Conservation (phyloP, 1,140 invertebrate species). For the Saccostrea glomerata region DNA sequence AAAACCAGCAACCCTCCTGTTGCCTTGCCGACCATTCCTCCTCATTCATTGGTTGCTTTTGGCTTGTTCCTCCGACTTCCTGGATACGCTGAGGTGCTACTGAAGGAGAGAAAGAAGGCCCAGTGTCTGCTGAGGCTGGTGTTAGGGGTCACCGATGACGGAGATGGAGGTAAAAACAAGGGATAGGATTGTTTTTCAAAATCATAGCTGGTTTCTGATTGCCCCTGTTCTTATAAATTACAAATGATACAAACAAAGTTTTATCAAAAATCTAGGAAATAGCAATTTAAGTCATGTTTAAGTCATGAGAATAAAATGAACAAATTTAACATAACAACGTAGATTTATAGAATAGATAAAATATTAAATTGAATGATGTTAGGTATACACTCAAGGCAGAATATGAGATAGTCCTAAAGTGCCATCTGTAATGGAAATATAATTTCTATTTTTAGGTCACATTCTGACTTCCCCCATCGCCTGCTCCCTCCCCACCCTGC, state of each 20-base stretch:
- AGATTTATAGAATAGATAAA: too few relatives aligned
- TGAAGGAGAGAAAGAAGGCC: constrained; percentile 90
- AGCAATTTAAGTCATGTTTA: too few relatives aligned
- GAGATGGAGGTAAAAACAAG: constrained; percentile 86
- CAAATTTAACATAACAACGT: too few relatives aligned
- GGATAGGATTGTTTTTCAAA: too few relatives aligned
- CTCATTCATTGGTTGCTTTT: constrained; percentile 93
- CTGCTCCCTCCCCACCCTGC: constrained; percentile 88
- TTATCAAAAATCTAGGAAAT: too few relatives aligned
- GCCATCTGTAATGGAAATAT: neutral
- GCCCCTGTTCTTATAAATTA: too few relatives aligned
- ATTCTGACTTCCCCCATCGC: constrained; percentile 88
- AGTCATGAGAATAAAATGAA: too few relatives aligned
- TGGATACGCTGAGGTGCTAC: constrained; percentile 91
- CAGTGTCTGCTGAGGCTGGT: constrained; percentile 91
- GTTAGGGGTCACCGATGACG: constrained; percentile 93
- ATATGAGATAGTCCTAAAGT: too few relatives aligned
- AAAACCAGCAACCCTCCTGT: constrained; percentile 61
- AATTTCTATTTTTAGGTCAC: constrained; percentile 81
- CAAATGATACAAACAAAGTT: too few relatives aligned
- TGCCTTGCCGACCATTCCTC: constrained; percentile 84
- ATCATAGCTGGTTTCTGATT: too few relatives aligned
- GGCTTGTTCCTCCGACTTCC: constrained; percentile 92
- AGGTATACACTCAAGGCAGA: too few relatives aligned
- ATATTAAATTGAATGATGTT: too few relatives aligned